phyloP scores from a whole-genome alignment of 2,797 vertebrate species.

The Selene dorsalis region DNA sequence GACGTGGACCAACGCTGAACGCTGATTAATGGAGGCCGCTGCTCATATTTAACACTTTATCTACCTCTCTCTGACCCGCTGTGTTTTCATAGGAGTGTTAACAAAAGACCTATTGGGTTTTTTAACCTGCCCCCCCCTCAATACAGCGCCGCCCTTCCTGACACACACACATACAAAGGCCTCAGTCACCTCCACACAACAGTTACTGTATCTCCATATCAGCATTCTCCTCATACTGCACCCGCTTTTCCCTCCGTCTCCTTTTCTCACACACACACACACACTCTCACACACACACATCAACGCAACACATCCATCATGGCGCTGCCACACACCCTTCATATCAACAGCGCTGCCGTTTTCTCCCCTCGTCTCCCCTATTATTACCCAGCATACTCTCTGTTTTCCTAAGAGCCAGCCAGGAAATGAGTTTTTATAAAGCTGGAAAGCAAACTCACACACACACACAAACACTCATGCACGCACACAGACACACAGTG shows the following conservation, averaged over 20 bases:
- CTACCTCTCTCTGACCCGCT: conserved; percentile 40
- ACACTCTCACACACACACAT: conserved; percentile 32
- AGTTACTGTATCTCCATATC: conserved; percentile 53
- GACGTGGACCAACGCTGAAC: neutral
- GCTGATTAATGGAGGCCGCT: conserved; percentile 24
- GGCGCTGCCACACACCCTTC: conserved; percentile 46
- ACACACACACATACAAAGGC: conserved; percentile 51
- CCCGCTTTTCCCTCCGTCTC: conserved; percentile 30
- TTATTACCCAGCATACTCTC: conserved; percentile 67
- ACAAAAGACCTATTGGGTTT: conserved; percentile 64
- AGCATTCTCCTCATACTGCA: conserved; percentile 53
- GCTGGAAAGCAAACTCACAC: conserved; percentile 50
- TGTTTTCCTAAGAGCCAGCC: conserved; percentile 74
- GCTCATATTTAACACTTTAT: conserved; percentile 39
- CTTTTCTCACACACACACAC: conserved; percentile 20
- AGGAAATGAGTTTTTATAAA: conserved; percentile 84
- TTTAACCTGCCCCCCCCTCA: conserved; percentile 54
- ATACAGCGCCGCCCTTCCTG: conserved; percentile 71
- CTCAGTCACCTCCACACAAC: conserved; percentile 45
- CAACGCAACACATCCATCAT: conserved; percentile 55
- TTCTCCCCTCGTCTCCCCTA: conserved; percentile 56
- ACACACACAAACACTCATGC: conserved; percentile 18
- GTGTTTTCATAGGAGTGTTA: conserved; percentile 61
- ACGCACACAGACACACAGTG: conserved; percentile 23
- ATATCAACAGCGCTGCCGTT: conserved; percentile 56